Base-by-base conservation (phyloP, 2,113 vertebrate genomes). In the Martes martes region DNA sequence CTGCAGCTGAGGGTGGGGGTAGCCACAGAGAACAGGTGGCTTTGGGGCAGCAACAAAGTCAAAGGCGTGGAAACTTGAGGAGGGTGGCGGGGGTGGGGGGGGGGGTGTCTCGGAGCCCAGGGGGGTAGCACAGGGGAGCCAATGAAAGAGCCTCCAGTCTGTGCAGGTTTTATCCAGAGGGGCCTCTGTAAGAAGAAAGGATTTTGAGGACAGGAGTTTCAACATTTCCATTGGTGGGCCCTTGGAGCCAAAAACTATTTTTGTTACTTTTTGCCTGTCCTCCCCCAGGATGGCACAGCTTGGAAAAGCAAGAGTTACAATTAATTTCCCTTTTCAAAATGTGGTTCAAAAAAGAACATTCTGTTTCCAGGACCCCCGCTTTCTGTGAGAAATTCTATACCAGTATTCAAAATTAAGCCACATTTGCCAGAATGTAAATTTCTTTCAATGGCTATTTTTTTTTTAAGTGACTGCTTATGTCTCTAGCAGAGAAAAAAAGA, bases 351-450 rank as follows among this genome's bases (percentile, higher is more conserved):
- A 92, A 86, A 93, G 79, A 94, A 89, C 63, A 88, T 47, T 94
- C 92, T 84, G 79, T 95, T 95, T 86, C 89, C 83, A 96, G 74
- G 89, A 81, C 55, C 71, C 45, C 1, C 1, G 86, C 39, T 96
- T 94, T 94, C 93, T 82, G 55, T 69, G 52, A 94, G 67, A 98
- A 97, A 95, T 92, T 91, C 82, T 94, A 89, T 84, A 95, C 74
- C n/a, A 71, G 63, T 78, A 52, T 82, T 97, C 91, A 84, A 96
- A 97, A 96, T 85, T 63, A 94, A 94, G 65, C 76, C 42, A 83
- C 71, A 76, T 97, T 98, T 97, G 96, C 97, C 97, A 98, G 97
- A 98, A 96, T 98, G 94, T 97, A 98, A 94, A 97, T 98, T 98
- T 98, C 95, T 97, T 97, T 98, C 97, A 96, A 97, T 57, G 84